Base-by-base conservation (phyloP, 2,113 vertebrate genomes). In the Caretta caretta region DNA sequence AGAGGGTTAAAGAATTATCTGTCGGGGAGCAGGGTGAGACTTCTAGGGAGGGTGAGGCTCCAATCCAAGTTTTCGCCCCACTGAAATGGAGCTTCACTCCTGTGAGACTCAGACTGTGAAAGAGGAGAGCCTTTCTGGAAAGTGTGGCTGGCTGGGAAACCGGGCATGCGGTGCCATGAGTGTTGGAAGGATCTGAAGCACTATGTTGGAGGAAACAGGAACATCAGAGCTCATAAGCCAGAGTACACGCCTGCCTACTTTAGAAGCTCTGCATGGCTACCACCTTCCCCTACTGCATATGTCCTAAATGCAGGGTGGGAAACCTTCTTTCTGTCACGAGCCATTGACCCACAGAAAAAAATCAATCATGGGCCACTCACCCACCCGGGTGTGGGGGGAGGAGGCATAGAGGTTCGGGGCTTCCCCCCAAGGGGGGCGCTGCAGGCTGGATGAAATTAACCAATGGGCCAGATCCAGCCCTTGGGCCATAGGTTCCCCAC, bases 201-300 rank as follows among this genome's bases (percentile, higher is more conserved):
- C 56, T 76, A 16, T 82, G 1, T 86, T 90, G 80, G 84, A 83
- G 54, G 20, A 86, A 96, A 24, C 57, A 83, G 87, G 92, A 81
- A 92, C 95, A 91, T 90, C 53, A 2, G 57, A 31, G 57, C 80
- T 97, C 95, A 51, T 85, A 85, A 93, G 89, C n/a, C 84, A 72
- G 82, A 83, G 38, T 76, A 35, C 92, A 16, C 92, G 93, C 93
- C 85, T 97, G 48, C 89, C 88, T 97, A 84, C 75, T 83, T 93
- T 86, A 91, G 27, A 54, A 51, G 87, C 87, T 46, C 88, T 22
- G 20, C 57, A 90, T 50, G 95, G 25, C 78, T 78, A 59, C 95
- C 75, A 54, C 83, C 84, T 94, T 96, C 93, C 69, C 93, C 90
- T 97, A 89, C 53, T 91, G 20, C 65, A 72, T 50, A 91, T 65